phyloP scores from a whole-genome alignment of 2,797 vertebrate genomes.

The Melanotaenia nigrans region DNA sequence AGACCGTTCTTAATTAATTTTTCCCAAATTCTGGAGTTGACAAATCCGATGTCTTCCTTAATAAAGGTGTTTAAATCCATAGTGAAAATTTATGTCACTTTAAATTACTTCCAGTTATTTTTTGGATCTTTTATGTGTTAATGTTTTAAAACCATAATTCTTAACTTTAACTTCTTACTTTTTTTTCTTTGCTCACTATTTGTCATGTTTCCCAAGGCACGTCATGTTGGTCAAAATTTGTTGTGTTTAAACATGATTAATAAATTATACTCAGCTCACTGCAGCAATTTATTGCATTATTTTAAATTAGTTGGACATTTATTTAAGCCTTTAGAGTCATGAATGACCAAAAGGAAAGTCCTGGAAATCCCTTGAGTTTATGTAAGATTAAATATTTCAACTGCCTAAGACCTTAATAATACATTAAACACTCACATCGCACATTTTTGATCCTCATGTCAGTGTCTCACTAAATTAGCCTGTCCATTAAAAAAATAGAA shows the following conservation, averaged over 20 bases:
- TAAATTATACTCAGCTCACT: neutral
- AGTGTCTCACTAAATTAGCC: slow-evolving; percentile 16
- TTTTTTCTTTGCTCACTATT: neutral
- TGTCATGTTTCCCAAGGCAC: neutral
- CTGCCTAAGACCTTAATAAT: neutral
- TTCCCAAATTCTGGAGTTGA: neutral
- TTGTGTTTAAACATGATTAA: neutral
- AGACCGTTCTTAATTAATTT: neutral
- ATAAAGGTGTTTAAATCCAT: neutral
- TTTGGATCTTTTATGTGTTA: neutral
- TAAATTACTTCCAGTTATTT: neutral
- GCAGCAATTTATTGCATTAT: neutral
- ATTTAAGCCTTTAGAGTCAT: neutral
- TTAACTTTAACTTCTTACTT: neutral
- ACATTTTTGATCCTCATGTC: slow-evolving; percentile 10
- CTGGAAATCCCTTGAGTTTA: neutral
- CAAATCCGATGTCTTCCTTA: neutral
- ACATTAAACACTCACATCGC: slow-evolving; percentile 5
- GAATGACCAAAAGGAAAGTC: slow-evolving; percentile 15
- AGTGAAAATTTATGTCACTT: neutral
- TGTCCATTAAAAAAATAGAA: slow-evolving; percentile 16
- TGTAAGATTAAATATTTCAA: neutral
- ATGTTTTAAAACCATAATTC: neutral
- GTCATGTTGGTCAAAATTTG: neutral
- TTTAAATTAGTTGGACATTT: neutral